phyloP scores from a whole-genome alignment of 1,140 invertebrate species.

The Drosophila pectinifera region DNA sequence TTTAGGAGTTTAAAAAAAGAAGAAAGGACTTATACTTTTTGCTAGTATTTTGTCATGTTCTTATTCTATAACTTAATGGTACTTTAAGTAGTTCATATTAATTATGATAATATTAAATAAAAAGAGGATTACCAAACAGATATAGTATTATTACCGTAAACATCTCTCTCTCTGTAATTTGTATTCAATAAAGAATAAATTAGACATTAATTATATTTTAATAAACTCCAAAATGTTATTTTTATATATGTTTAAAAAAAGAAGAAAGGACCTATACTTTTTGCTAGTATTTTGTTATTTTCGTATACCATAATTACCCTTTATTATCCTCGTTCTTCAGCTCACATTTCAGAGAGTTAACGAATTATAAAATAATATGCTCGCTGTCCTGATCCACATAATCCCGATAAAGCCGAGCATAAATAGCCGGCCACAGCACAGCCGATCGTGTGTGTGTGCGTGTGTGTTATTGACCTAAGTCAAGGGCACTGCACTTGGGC shows the following conservation, averaged over 20 bases:
- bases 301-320: not conserved
- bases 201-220: not conserved
- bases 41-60: not conserved
- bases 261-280: too few relatives aligned
- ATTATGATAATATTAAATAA: too few relatives aligned
- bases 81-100: too few relatives aligned
- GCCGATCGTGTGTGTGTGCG: conserved; percentile 30
- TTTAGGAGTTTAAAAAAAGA: too few relatives aligned
- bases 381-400: not conserved
- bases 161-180: too few relatives aligned
- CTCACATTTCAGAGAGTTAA: not conserved
- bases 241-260: too few relatives aligned
- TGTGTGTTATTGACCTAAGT: conserved; percentile 65
- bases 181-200: not conserved
- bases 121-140: too few relatives aligned
- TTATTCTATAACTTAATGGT: too few relatives aligned
- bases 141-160: too few relatives aligned
- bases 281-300: not conserved
- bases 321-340: not conserved
- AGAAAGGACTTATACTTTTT: too few relatives aligned
- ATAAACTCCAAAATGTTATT: too few relatives aligned
- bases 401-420: not conserved
- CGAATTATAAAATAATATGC: not conserved
- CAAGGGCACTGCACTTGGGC: conserved; percentile 63
- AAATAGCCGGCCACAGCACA: conserved; percentile 5